phyloP scores from a whole-genome alignment of 2,888 invertebrate species.

The Xestia ashworthii region DNA sequence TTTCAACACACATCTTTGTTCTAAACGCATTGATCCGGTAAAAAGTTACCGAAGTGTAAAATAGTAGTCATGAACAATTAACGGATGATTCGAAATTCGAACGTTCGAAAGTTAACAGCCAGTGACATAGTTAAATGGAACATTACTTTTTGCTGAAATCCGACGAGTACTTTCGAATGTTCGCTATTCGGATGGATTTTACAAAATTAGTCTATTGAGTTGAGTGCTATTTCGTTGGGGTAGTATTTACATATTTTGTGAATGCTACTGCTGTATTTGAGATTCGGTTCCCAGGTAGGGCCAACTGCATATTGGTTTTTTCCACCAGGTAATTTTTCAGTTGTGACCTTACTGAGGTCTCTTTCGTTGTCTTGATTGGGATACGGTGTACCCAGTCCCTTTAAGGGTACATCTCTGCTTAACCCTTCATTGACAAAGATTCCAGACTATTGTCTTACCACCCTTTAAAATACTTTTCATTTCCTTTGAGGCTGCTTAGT shows the following conservation, averaged over 20 bases:
- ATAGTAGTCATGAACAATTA: slow-evolving; percentile 32
- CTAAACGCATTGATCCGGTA: slow-evolving; percentile 21
- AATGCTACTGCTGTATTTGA: not conserved
- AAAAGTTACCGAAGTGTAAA: slow-evolving; percentile 38
- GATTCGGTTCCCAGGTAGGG: not conserved
- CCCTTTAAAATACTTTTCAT: no score
- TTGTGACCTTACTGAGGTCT: no score
- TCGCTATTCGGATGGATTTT: not conserved
- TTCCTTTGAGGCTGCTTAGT: no score
- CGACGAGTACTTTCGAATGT: slow-evolving; percentile 21
- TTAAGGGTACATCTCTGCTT: no score
- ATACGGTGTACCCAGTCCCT: no score
- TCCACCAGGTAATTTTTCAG: no score
- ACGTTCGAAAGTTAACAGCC: slow-evolving; percentile 29
- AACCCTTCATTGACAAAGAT: no score
- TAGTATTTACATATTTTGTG: not conserved
- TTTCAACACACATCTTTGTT: slow-evolving; percentile 9
- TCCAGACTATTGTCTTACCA: no score
- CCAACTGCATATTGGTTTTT: no score
- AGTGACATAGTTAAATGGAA: slow-evolving; percentile 35
- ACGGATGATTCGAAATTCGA: slow-evolving; percentile 42
- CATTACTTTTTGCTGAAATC: slow-evolving; percentile 39
- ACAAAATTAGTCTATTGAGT: not conserved
- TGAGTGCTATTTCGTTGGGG: not conserved
- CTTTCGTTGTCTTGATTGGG: no score